Evolutionary conservation across 2,888 invertebrate genomes (phyloP), one percentile per base, ranked within the genome.

Genomic region (Aricia artaxerxes): DNA sequence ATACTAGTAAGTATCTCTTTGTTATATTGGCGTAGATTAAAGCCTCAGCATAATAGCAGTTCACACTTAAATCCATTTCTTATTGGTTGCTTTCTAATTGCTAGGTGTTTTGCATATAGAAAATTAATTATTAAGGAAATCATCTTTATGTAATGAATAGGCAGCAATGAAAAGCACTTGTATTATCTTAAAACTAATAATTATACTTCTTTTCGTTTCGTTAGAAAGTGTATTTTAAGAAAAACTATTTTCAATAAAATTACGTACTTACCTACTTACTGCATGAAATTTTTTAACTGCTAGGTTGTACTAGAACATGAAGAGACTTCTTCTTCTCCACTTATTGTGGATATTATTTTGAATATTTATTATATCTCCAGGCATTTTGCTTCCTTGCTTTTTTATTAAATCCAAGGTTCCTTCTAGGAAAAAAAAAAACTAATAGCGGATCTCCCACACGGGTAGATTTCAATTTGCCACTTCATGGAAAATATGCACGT

Each of bases 21-120:
- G 24, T 24, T 24, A 24, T 24, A 24, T 24, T 24, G 24, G 24
- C 24, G 24, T 24, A 24, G 24, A 24, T 24, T 24, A 24, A 24
- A 57, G 11, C 0, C 53, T 76, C 35, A 31, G 31, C 31, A 57
- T 35, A 76, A 57, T 76, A 57, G 16, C 13, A 76, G 2, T 76
- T 57, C 31, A 49, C 49, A 44, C 49, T 49, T 73, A 44, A 38
- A 7, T 44, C 24, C 0, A 31, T 35, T 76, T 76, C 76, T 76
- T 76, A 16, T 13, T 13, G 11, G 35, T 57, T 44, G 24, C 49
- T 73, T 73, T 53, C 35, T 35, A 76, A 76, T 76, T 76, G 57
- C 53, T 31, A 11, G 2, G 9, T 53, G 6, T 31, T 76, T 57
- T 76, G 57, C 76, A 57, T 57, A 31, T 35, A 16, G 53, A 53